These are phyloP conservation scores for Gnatocerus cornutus DNA, from an alignment of 2,888 invertebrate genomes.

Conservation along the genomic window DNA sequence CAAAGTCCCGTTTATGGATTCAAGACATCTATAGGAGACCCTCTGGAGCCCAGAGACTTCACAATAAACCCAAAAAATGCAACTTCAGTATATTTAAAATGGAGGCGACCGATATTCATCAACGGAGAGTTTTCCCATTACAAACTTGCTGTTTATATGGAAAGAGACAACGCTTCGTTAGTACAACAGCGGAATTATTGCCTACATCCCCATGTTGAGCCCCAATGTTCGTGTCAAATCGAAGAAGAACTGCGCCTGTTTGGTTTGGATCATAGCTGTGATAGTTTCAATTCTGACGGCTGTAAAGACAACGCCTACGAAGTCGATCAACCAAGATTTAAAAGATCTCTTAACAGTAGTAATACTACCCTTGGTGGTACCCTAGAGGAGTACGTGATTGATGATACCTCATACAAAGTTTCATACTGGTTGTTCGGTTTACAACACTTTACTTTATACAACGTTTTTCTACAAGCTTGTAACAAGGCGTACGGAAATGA, in stretches of 20 bases:
- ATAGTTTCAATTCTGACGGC: background rate
- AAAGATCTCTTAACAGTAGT: too few relatives aligned
- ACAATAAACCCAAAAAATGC: constrained; percentile 3
- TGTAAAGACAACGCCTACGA: too few relatives aligned
- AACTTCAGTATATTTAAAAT: background rate
- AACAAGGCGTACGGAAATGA: constrained; percentile 3
- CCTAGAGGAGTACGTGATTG: too few relatives aligned
- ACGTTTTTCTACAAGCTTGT: constrained; percentile 19
- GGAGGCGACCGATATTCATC: constrained; percentile 9
- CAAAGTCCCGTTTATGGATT: constrained; percentile 17
- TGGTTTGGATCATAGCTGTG: background rate
- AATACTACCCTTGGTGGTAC: too few relatives aligned
- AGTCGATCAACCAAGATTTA: too few relatives aligned
- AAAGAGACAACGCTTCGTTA: constrained; percentile 2
- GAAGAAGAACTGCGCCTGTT: background rate
- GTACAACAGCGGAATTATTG: constrained; percentile 16
- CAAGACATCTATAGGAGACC: constrained; percentile 5
- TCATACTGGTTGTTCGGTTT: background rate
- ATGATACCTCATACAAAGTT: too few relatives aligned
- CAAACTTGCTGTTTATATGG: constrained; percentile 2
- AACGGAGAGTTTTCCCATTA: constrained; percentile 15
- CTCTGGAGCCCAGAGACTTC: constrained; percentile 5
- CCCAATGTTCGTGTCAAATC: background rate
- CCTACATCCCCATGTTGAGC: background rate
- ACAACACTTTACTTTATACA: constrained; percentile 9